A percentile compares a stretch with the other conserved stretches of the same genome.
Evolutionary conservation across 2,113 vertebrate species (phyloP).

Genomic region (Scomber japonicus): DNA sequence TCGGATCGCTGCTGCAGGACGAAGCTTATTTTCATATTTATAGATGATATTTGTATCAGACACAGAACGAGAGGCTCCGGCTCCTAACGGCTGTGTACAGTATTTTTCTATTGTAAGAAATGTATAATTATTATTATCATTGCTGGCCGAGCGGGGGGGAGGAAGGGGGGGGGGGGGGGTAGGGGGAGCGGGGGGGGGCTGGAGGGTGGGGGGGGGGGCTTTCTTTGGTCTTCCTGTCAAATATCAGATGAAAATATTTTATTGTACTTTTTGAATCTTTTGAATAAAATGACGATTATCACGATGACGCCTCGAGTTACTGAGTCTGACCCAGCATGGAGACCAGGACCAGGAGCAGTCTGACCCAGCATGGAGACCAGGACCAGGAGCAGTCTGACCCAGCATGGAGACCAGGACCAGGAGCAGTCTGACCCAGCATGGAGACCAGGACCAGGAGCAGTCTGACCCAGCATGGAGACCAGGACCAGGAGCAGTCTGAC

Average conservation of each 20-base stretch:
- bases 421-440: no score
- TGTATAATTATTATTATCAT: constrained; percentile 57
- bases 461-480: no score
- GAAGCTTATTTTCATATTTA: constrained; percentile 67
- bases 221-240: constrained; percentile 71
- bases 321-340: no score
- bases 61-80: constrained; percentile 7
- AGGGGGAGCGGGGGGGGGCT: no score
- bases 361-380: no score
- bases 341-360: no score
- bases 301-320: no score
- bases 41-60: constrained; percentile 29
- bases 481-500: no score
- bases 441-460: no score
- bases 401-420: no score
- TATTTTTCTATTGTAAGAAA: constrained; percentile 86
- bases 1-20: constrained; percentile 33
- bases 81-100: constrained; percentile 77
- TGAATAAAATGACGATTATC: constrained; percentile 67
- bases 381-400: no score
- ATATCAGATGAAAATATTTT: constrained; percentile 80
- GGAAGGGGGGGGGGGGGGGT: background rate
- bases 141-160: constrained; percentile 21
- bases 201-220: constrained; percentile 18
- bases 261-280: constrained; percentile 76